phyloP scores from a whole-genome alignment of 2,797 vertebrate genomes.

The Leptoclinus maculatus region DNA sequence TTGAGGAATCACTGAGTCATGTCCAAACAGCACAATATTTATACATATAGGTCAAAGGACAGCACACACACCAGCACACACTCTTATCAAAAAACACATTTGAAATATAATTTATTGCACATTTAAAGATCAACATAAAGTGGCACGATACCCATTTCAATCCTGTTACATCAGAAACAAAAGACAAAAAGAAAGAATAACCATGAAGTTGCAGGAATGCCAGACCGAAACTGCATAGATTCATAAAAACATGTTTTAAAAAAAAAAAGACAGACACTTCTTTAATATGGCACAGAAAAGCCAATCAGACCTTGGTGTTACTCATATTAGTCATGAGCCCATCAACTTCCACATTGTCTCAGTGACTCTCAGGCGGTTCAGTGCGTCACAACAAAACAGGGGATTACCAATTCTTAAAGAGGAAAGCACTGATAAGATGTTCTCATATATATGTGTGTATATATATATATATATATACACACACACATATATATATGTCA shows the following conservation, averaged over 20 bases:
- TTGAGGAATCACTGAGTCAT: neutral
- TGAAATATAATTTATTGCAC: conserved; percentile 88
- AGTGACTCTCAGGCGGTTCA: conserved; percentile 55
- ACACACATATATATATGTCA: neutral
- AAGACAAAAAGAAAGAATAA: conserved; percentile 67
- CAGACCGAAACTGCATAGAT: conserved; percentile 83
- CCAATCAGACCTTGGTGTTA: conserved; percentile 59
- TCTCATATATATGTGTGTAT: conserved; percentile 9
- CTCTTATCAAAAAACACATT: conserved; percentile 81
- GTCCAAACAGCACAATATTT: neutral
- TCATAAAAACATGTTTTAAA: conserved; percentile 54
- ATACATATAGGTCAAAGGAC: conserved; percentile 24
- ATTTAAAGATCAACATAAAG: conserved; percentile 85
- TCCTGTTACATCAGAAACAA: conserved; percentile 71
- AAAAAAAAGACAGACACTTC: conserved; percentile 35
- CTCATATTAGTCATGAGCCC: conserved; percentile 60
- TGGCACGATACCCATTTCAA: conserved; percentile 82
- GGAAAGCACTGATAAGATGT: conserved; percentile 43
- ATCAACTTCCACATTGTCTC: conserved; percentile 54
- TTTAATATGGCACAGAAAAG: conserved; percentile 68
- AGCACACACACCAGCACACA: conserved; percentile 68
- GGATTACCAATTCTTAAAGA: conserved; percentile 59
- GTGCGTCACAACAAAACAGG: conserved; percentile 47
- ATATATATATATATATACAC: neutral
- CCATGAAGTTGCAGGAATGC: conserved; percentile 74